Percentiles rank a stretch among this genome's conserved stretches.
Evolutionary conservation across 2,888 invertebrate genomes (phyloP).

Genomic region (Morpho deidamia): DNA sequence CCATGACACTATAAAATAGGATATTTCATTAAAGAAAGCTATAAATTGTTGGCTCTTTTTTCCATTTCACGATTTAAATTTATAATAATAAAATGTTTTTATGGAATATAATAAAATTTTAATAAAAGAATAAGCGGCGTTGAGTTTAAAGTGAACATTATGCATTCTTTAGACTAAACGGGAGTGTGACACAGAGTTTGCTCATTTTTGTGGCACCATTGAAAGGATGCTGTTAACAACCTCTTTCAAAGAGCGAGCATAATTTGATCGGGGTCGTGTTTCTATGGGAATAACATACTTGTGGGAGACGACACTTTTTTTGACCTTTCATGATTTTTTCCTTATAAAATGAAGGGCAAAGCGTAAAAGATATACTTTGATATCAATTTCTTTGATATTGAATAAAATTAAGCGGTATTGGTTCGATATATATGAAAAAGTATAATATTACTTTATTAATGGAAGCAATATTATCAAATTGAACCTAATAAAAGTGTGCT

Average conservation of each 20-base stretch:
- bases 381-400: no score
- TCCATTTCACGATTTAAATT: constrained; percentile 49
- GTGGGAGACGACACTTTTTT: no score
- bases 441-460: no score
- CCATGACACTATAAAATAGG: constrained; percentile 10
- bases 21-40: constrained; percentile 9
- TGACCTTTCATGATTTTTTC: no score
- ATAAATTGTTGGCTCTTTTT: constrained; percentile 33
- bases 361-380: no score
- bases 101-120: constrained; percentile 57
- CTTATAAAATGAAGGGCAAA: no score
- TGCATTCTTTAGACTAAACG: constrained; percentile 53
- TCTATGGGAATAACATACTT: constrained; percentile 59
- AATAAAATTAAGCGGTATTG: no score
- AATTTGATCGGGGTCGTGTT: constrained; percentile 74
- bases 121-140: constrained; percentile 58
- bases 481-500: no score
- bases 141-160: constrained; percentile 70
- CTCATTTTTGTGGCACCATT: constrained; percentile 71
- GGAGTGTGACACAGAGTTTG: constrained; percentile 68
- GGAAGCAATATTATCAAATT: no score
- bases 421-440: no score
- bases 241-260: constrained; percentile 72
- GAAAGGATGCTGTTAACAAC: constrained; percentile 77
- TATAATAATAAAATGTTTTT: constrained; percentile 45